Evolutionary conservation across 2,113 vertebrate species (phyloP).

Genomic region (Notiomystis cincta): DNA sequence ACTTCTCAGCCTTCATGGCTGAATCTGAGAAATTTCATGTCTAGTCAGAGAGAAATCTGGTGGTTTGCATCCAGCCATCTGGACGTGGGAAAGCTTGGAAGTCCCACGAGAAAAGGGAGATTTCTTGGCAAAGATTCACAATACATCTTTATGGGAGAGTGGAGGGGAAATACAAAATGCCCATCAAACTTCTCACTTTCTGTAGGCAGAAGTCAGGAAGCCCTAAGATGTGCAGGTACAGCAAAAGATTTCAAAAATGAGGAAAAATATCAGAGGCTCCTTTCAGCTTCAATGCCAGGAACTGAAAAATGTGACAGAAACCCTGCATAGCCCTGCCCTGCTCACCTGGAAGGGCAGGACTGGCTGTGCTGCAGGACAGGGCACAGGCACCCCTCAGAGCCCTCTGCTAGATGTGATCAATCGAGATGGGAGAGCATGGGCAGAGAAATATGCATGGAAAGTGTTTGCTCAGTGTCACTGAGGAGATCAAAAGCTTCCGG

Average conservation of each 20-base stretch:
- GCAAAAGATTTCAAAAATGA: not conserved
- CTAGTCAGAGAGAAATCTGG: not conserved
- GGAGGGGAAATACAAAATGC: not conserved
- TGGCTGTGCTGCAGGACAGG: not conserved
- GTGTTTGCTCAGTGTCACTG: not conserved
- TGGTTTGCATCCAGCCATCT: not conserved
- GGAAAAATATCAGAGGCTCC: not conserved
- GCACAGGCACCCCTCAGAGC: not conserved
- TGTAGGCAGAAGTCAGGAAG: not conserved
- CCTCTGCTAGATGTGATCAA: not conserved
- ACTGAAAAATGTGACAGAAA: not conserved
- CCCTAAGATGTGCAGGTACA: not conserved
- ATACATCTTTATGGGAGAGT: not conserved
- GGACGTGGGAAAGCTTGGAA: not conserved
- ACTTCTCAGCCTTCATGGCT: not conserved
- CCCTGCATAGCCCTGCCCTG: not conserved
- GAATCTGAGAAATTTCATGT: not conserved
- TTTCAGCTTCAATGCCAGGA: not conserved
- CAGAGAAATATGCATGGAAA: not conserved
- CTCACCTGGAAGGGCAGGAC: not conserved
- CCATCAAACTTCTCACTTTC: not conserved
- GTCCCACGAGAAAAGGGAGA: not conserved
- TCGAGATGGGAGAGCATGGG: not conserved
- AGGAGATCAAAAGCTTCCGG: not conserved
- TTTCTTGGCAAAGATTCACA: conserved; percentile 1